Conservation (phyloP, 1,140 invertebrate species). For the Megalopta genalis region DNA sequence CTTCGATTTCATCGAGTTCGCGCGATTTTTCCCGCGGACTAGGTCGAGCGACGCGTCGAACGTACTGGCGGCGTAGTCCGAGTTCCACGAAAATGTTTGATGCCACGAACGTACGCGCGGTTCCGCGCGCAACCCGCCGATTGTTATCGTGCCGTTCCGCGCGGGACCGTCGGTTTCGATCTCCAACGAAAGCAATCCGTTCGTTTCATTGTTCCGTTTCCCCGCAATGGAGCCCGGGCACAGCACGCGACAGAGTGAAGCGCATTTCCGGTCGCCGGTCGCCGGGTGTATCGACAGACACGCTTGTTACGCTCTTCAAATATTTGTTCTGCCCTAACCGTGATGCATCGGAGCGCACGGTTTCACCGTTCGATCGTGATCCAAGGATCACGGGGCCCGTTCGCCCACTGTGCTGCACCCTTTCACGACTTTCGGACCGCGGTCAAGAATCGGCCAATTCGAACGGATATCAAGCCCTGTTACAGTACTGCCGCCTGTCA, state of each 20-base stretch:
- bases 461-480: no score
- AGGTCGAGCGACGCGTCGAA: no score
- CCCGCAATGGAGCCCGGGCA: conserved; percentile 47
- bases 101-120: neutral
- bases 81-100: no score
- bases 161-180: conserved; percentile 31
- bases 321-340: conserved; percentile 44
- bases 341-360: conserved; percentile 5
- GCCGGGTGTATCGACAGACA: conserved; percentile 52
- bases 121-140: no score
- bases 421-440: neutral
- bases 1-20: no score
- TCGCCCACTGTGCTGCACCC: no score
- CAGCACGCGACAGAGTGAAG: conserved; percentile 55
- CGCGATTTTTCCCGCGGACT: no score
- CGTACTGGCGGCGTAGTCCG: no score
- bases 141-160: neutral
- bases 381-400: conserved; percentile 8
- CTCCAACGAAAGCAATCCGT: conserved; percentile 44
- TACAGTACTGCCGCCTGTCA: no score
- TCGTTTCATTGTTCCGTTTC: conserved; percentile 58
- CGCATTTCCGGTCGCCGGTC: conserved; percentile 62
- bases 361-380: conserved; percentile 34
- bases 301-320: conserved; percentile 63
- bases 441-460: neutral